These are phyloP conservation scores for Chloroclysta siterata DNA, from an alignment of 2,888 invertebrate species.

Conservation along the genomic window DNA sequence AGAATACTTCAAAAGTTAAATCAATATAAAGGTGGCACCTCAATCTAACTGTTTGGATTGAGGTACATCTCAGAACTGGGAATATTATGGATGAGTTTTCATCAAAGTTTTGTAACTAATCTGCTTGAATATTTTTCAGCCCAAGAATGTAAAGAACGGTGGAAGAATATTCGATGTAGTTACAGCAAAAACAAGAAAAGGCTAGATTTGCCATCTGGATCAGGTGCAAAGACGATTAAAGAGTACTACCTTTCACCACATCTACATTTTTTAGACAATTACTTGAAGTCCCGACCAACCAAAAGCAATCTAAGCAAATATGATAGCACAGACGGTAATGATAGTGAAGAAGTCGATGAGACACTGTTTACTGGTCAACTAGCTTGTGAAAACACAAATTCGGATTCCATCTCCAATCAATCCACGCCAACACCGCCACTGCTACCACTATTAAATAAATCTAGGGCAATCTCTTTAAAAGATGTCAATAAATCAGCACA, in stretches of 20 bases:
- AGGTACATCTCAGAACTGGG: not conserved
- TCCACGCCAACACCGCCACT: not conserved
- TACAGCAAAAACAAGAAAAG: conserved; percentile 1
- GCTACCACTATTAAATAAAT: conserved; percentile 1
- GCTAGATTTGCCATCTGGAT: not conserved
- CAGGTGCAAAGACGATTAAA: conserved; percentile 2
- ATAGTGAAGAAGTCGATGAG: conserved; percentile 1
- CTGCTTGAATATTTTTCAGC: not conserved
- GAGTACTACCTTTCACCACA: not conserved
- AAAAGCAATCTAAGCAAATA: not conserved
- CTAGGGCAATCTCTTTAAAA: conserved; percentile 1
- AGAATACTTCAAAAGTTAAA: conserved; percentile 5
- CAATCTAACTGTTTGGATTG: not conserved
- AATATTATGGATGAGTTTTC: too few species aligned
- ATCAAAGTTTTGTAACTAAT: not conserved
- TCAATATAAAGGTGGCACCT: not conserved
- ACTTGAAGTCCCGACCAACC: not conserved
- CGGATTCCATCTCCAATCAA: not conserved
- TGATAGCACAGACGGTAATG: conserved; percentile 1
- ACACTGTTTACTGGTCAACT: conserved; percentile 1
- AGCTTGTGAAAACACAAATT: conserved; percentile 7
- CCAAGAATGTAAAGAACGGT: not conserved
- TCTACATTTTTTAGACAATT: conserved; percentile 2
- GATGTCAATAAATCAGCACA: not conserved
- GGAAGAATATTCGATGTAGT: not conserved